phyloP scores from a whole-genome alignment of 2,888 invertebrate genomes.

The Spisula solida region DNA sequence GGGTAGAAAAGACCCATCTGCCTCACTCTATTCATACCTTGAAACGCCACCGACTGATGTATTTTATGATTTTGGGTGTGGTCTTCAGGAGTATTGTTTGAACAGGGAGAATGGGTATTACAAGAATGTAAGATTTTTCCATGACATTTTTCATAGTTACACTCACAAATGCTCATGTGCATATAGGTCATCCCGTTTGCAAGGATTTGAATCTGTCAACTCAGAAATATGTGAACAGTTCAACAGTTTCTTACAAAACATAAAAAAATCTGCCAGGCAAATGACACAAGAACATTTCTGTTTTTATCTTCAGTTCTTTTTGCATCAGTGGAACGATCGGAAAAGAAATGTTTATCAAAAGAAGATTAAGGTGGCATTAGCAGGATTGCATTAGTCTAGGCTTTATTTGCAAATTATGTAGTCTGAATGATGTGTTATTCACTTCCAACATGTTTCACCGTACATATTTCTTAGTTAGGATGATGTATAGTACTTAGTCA shows the following conservation, averaged over 20 bases:
- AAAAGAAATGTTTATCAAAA: background rate
- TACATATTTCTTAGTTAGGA: too few relatives aligned
- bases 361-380: background rate
- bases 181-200: constrained; percentile 45
- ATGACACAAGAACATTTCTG: background rate
- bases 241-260: constrained; percentile 55
- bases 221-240: constrained; percentile 64
- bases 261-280: constrained; percentile 20
- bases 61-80: constrained; percentile 65
- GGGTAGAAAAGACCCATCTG: constrained; percentile 58
- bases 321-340: background rate
- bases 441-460: too few relatives aligned
- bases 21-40: constrained; percentile 50
- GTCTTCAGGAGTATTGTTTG: constrained; percentile 59
- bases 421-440: too few relatives aligned
- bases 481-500: too few relatives aligned
- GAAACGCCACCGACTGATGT: constrained; percentile 44
- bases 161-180: constrained; percentile 57
- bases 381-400: background rate
- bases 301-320: background rate
- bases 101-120: constrained; percentile 54
- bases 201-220: constrained; percentile 54
- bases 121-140: constrained; percentile 46
- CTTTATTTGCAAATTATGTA: background rate
- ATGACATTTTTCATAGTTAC: constrained; percentile 61